Evolutionary conservation across 2,888 invertebrate genomes (phyloP).

Genomic region (Augiades crinisus): DNA sequence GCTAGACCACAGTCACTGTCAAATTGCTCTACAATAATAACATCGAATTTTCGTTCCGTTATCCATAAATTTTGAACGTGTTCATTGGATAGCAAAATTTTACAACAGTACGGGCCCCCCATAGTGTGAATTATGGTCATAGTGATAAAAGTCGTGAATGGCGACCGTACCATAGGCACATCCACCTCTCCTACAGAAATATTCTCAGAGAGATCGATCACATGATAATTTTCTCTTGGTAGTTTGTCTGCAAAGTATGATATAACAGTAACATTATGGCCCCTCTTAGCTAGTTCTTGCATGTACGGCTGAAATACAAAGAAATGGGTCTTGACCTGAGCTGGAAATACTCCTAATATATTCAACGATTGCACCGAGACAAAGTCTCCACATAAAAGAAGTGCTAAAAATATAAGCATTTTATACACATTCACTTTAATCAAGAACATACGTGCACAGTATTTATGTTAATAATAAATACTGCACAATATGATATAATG

Average conservation of each 20-base stretch:
- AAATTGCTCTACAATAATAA: slow-evolving; percentile 75
- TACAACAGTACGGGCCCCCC: slow-evolving; percentile 27
- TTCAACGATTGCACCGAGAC: slow-evolving; percentile 36
- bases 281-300: slow-evolving; percentile 72
- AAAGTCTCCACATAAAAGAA: slow-evolving; percentile 21
- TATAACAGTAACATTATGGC: slow-evolving; percentile 82
- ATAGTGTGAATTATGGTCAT: slow-evolving; percentile 3
- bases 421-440: background rate
- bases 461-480: too few relatives aligned
- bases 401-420: background rate
- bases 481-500: too few relatives aligned
- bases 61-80: slow-evolving; percentile 38
- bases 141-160: slow-evolving; percentile 1
- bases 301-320: slow-evolving; percentile 79
- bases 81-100: slow-evolving; percentile 31
- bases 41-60: slow-evolving; percentile 64
- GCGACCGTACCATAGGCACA: slow-evolving; percentile 28
- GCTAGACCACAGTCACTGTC: slow-evolving; percentile 78
- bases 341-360: slow-evolving; percentile 81
- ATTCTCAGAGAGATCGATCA: slow-evolving; percentile 36
- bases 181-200: slow-evolving; percentile 32
- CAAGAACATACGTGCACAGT: too few relatives aligned
- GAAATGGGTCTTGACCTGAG: slow-evolving; percentile 83
- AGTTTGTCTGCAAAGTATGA: slow-evolving; percentile 74
- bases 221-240: slow-evolving; percentile 37